Evolutionary conservation across 1,140 invertebrate genomes (phyloP).

Genomic region (Himalopsyche phryganea): DNA sequence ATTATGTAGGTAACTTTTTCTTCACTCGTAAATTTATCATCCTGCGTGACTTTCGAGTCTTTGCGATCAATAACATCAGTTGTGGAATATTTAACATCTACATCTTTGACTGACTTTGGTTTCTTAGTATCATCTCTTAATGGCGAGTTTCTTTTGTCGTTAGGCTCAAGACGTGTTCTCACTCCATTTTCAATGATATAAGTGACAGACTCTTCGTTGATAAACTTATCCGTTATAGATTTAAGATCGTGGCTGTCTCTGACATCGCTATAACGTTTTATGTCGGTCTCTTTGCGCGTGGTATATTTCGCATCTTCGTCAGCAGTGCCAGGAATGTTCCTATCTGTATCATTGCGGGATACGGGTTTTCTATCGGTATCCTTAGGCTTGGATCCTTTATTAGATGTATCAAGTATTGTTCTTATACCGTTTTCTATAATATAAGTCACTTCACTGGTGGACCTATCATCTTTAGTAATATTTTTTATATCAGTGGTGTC

Average conservation of each 20-base stretch:
- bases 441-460: neutral
- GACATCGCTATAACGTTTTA: too few relatives aligned
- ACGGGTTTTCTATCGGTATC: slow-evolving; percentile 1
- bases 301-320: too few relatives aligned
- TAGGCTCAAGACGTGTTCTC: slow-evolving; percentile 12
- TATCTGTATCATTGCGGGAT: too few relatives aligned
- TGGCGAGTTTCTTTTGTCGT: slow-evolving; percentile 2
- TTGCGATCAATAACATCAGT: neutral
- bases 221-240: neutral
- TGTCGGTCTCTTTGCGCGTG: too few relatives aligned
- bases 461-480: too few relatives aligned
- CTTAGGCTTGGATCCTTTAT: neutral
- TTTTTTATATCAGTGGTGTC: too few relatives aligned
- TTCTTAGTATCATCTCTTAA: slow-evolving; percentile 3
- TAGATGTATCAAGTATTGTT: slow-evolving; percentile 4
- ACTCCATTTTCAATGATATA: slow-evolving; percentile 26
- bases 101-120: neutral
- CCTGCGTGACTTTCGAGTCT: neutral
- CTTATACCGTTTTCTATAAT: slow-evolving; percentile 26
- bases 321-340: too few relatives aligned
- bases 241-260: neutral
- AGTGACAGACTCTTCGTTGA: neutral
- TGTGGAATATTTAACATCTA: neutral
- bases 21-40: slow-evolving; percentile 3
- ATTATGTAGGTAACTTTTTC: slow-evolving; percentile 24